A percentile compares a stretch with the other conserved stretches of the same genome.
These are phyloP conservation scores for Tonatia bakeri DNA, from an alignment of 2,113 vertebrate genomes.

Conservation along the genomic window DNA sequence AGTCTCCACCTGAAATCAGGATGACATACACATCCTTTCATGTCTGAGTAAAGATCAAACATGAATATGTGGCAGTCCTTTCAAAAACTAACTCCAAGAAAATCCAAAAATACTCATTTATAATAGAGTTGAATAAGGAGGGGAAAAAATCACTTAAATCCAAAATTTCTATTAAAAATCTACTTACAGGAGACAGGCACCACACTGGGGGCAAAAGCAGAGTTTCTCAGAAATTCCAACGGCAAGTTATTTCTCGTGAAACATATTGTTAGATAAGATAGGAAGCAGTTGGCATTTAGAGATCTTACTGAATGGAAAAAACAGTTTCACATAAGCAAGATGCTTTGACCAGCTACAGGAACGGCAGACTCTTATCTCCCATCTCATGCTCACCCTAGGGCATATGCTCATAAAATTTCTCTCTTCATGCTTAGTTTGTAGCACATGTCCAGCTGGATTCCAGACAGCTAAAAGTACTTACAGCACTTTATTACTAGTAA, in stretches of 20 bases:
- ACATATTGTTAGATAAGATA: not conserved
- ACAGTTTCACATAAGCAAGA: not conserved
- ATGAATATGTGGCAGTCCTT: not conserved
- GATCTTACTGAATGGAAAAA: not conserved
- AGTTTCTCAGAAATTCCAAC: not conserved
- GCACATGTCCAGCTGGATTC: not conserved
- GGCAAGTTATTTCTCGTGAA: constrained; percentile 1
- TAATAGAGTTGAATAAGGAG: not conserved
- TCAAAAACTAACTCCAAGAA: not conserved
- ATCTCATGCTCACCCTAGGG: not conserved
- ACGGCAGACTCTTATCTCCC: not conserved
- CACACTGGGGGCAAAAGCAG: not conserved
- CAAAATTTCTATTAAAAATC: constrained; percentile 18
- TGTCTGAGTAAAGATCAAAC: constrained; percentile 6
- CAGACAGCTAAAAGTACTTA: not conserved
- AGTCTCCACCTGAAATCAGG: not conserved
- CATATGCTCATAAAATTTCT: not conserved
- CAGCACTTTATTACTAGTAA: not conserved
- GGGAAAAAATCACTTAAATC: not conserved
- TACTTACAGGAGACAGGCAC: not conserved
- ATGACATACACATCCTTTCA: not conserved
- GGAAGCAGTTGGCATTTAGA: not conserved
- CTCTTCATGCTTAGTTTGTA: not conserved
- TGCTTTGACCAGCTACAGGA: not conserved
- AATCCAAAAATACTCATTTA: constrained; percentile 30